Percentiles rank a stretch among this genome's conserved stretches.
These are phyloP conservation scores for Coregonus sp. DNA, from an alignment of 2,797 vertebrate species.

Conservation along the genomic window DNA sequence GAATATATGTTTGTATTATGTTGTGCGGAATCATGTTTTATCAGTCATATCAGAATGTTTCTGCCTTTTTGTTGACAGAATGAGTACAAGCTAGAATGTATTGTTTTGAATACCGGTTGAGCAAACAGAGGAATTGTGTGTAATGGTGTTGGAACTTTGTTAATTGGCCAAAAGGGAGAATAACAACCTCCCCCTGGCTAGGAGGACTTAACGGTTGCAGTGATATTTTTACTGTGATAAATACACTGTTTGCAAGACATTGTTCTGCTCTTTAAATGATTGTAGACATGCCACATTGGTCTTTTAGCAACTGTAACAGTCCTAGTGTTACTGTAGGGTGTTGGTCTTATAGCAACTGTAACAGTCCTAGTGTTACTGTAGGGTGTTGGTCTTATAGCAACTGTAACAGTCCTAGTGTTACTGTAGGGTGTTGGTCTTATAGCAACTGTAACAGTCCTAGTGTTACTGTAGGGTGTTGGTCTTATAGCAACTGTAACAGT, in stretches of 20 bases:
- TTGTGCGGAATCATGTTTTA: conserved; percentile 3
- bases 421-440: no score
- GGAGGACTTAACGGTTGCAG: not conserved
- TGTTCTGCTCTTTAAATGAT: not conserved
- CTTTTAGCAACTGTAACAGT: no score
- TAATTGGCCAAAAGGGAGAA: conserved; percentile 27
- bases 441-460: no score
- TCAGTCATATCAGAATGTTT: not conserved
- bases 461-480: no score
- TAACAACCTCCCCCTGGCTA: conserved; percentile 21
- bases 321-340: no score
- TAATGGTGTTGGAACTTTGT: conserved; percentile 6
- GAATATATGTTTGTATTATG: not conserved
- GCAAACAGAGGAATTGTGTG: not conserved
- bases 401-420: no score
- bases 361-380: no score
- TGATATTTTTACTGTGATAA: conserved; percentile 40
- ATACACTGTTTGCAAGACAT: not conserved
- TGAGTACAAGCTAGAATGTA: conserved; percentile 49
- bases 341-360: no score
- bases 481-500: no score
- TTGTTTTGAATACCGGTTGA: conserved; percentile 31
- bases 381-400: no score
- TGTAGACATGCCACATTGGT: not conserved
- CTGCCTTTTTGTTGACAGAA: not conserved